Evolutionary conservation across 92 coral and sea anemone species (phyloP).

Genomic region (Blastomussa wellsi): DNA sequence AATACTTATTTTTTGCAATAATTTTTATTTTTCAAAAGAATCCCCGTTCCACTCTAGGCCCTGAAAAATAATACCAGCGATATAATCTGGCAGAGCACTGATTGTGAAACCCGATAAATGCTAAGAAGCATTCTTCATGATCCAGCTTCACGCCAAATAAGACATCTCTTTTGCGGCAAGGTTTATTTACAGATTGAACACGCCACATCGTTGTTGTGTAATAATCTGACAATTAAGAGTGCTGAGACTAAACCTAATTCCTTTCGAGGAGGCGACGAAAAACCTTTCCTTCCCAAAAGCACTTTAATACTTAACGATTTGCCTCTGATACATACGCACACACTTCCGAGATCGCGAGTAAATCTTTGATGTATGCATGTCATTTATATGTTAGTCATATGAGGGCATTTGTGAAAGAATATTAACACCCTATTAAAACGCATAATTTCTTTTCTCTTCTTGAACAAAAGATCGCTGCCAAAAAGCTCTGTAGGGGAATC

Average conservation of each 20-base stretch:
- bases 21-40: background rate
- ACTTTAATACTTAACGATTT: constrained; percentile 1
- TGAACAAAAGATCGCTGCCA: constrained; percentile 39
- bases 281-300: background rate
- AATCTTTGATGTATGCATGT: background rate
- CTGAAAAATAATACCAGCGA: constrained; percentile 24
- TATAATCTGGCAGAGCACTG: background rate
- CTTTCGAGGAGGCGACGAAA: constrained; percentile 17
- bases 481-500: constrained; percentile 40
- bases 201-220: background rate
- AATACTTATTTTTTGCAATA: background rate
- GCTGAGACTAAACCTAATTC: constrained; percentile 4
- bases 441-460: constrained; percentile 32
- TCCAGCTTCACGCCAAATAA: background rate
- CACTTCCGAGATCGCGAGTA: background rate
- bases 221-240: constrained; percentile 2
- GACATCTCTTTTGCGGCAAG: background rate
- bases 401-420: constrained; percentile 12
- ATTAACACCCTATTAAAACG: constrained; percentile 44
- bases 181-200: background rate
- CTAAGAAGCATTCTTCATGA: background rate
- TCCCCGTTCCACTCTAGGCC: background rate
- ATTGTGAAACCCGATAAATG: constrained; percentile 27
- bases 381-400: constrained; percentile 7
- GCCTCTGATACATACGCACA: background rate